Conservation (phyloP, 2,113 vertebrate genomes). For the Pan paniscus region DNA sequence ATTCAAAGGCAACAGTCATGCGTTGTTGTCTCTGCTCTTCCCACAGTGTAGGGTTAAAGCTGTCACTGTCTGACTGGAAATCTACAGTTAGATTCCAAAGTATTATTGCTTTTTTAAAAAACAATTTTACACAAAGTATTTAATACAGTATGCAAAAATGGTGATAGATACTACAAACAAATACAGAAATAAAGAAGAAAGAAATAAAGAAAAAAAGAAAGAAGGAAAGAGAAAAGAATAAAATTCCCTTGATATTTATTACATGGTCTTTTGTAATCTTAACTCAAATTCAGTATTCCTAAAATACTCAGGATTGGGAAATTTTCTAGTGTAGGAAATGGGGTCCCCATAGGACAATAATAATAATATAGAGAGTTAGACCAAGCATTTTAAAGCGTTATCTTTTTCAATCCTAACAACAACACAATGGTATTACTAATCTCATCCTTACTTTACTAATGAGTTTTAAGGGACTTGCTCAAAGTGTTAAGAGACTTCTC, state of each 20-base stretch:
- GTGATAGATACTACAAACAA: neutral
- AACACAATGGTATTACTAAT: neutral
- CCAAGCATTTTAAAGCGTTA: neutral
- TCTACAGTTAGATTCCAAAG: conserved; percentile 85
- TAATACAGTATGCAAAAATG: conserved; percentile 32
- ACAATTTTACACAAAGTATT: neutral
- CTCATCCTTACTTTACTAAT: neutral
- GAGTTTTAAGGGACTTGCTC: neutral
- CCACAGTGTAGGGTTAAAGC: conserved; percentile 98
- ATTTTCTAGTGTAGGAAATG: neutral
- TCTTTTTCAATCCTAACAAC: neutral
- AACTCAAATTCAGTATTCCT: neutral
- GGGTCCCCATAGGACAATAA: neutral
- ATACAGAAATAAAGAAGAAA: neutral
- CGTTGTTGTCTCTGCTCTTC: conserved; percentile 98
- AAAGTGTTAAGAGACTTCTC: neutral
- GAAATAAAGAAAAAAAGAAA: neutral
- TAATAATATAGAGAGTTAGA: neutral
- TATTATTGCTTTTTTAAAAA: conserved; percentile 41
- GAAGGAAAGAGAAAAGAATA: neutral
- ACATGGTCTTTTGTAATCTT: neutral
- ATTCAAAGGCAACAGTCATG: conserved; percentile 99
- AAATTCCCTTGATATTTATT: neutral
- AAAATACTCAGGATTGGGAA: neutral
- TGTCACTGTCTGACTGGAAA: conserved; percentile 99